Evolutionary conservation across 2,113 vertebrate genomes (phyloP).

Genomic region (Solenodon paradoxus): DNA sequence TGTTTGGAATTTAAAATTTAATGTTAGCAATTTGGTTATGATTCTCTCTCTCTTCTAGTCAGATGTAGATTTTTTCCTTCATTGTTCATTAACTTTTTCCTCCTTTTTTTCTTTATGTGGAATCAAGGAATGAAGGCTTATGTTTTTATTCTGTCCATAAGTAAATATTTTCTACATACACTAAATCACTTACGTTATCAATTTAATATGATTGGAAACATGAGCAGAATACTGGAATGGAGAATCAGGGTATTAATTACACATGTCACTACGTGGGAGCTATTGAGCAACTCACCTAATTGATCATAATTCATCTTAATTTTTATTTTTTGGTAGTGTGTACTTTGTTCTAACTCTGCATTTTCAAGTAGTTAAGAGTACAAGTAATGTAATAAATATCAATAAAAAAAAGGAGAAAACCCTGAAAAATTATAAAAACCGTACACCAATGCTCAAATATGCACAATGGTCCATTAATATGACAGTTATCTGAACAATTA

Average conservation of each 20-base stretch:
- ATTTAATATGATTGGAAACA: neutral
- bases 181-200: neutral
- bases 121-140: neutral
- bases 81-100: neutral
- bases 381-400: too few species aligned
- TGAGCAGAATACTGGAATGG: neutral
- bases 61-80: neutral
- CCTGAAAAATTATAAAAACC: too few species aligned
- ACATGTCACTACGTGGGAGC: neutral
- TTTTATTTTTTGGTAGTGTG: too few species aligned
- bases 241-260: neutral
- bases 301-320: neutral
- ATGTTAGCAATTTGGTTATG: neutral
- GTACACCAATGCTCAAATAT: too few species aligned
- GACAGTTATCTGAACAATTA: too few species aligned
- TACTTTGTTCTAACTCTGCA: too few species aligned
- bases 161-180: neutral
- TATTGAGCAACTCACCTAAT: neutral
- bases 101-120: neutral
- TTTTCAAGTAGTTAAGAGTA: too few species aligned
- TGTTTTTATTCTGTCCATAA: neutral
- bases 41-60: neutral
- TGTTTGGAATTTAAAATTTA: neutral
- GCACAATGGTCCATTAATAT: too few species aligned
- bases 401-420: too few species aligned